Base-by-base conservation (phyloP, 2,113 vertebrate species). In the Cryptomyrus ogoouensis region DNA sequence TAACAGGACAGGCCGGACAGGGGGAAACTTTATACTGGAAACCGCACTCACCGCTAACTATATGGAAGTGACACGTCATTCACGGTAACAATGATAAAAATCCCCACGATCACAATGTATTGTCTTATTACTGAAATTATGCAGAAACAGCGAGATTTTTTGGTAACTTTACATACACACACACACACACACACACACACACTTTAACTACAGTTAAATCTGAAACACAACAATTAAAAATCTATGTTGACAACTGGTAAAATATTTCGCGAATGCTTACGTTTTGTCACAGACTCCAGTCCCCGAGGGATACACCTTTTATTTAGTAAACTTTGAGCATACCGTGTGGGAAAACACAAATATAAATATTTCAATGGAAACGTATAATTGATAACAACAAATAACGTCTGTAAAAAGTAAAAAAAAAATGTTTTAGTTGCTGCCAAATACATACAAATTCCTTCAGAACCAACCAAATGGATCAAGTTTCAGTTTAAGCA, bases 391-490 rank as follows among this genome's bases (percentile, higher is more conserved):
- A 85, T 46, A 58, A n/a, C 39, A 44, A 19, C 56, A 27, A 19
- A n/a, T 66, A 31, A 58, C 56, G 21, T 87, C n/a, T 42, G 15
- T 27, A 77, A 80, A 89, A 53, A 80, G 17, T 35, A 47, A 13
- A 88, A 70, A 84, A 31, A 24, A 46, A 46, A 44, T 2, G 15
- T 17, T 19, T 83, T 24, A 42, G 77, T 5, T 53, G n/a, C 31
- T 77, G 24, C 19, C 83, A 27, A 62, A 15, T 85, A 62, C 49
- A 58, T 35, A 62, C 6, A 17, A 19, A 39, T 52, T 89, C 13
- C 31, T 77, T 89, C n/a, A 89, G 66, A 89, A 58, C 50, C 31
- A 89, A 70, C 19, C 77, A 89, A 44, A 84, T 84, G 31, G 12
- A 58, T 56, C 31, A 89, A 89, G 80, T 85, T 74, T 86, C 7